These are phyloP conservation scores for Keiferia lycopersicella DNA, from an alignment of 2,888 invertebrate genomes.

Conservation along the genomic window DNA sequence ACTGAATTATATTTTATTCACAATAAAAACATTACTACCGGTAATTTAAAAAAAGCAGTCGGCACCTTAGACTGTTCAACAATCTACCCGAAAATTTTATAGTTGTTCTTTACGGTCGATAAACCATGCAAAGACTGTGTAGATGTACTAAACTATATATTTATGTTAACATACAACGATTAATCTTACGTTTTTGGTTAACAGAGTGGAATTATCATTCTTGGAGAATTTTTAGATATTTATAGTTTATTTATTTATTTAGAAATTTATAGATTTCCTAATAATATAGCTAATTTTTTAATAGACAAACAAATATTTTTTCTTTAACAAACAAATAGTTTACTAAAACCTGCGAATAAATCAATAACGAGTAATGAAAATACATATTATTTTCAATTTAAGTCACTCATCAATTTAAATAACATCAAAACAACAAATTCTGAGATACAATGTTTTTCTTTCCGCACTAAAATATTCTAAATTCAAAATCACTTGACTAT, in stretches of 20 bases:
- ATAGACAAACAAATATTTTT: too few species aligned
- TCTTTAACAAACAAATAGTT: too few species aligned
- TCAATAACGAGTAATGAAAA: too few species aligned
- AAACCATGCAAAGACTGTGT: background rate
- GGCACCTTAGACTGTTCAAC: background rate
- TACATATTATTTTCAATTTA: too few species aligned
- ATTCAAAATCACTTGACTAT: background rate
- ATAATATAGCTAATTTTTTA: too few species aligned
- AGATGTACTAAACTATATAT: constrained; percentile 27
- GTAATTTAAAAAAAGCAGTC: background rate
- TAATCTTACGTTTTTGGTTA: constrained; percentile 44
- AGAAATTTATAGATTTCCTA: too few species aligned
- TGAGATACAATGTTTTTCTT: background rate
- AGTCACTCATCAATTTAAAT: too few species aligned
- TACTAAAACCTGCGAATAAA: too few species aligned
- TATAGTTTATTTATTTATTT: too few species aligned
- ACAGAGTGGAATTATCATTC: background rate
- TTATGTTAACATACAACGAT: constrained; percentile 42
- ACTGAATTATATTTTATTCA: too few species aligned
- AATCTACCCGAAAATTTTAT: background rate
- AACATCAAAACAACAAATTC: too few species aligned
- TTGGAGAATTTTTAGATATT: background rate
- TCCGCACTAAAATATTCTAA: background rate
- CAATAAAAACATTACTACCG: too few species aligned
- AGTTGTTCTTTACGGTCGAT: constrained; percentile 15